Evolutionary conservation across 1,140 invertebrate species (phyloP), one percentile per base, ranked within the genome.

Genomic region (Scaptomyza hsui): DNA sequence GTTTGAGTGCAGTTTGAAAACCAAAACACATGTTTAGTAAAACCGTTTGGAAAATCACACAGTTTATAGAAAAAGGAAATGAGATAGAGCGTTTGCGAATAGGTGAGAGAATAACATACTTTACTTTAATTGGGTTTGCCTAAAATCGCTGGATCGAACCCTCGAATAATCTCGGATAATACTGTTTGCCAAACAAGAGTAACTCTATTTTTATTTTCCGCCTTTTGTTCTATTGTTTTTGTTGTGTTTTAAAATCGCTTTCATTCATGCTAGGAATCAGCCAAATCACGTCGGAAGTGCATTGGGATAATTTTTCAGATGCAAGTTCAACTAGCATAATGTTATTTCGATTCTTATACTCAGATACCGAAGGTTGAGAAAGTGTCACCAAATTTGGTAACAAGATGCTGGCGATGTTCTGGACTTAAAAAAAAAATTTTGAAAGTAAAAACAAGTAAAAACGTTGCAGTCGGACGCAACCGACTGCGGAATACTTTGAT

Each of bases 141-240:
- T 69, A 77, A 90, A 90, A 90, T 90, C 82, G 82, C 81, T 78
- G 88, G 71, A 89, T 88, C 76, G 83, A 88, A 90, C 88, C 88
- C 79, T 86, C 88, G 88, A 88, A 72, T 90, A 69, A 90, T 90
- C 88, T 77, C 57, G 75, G 76, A 90, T 90, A 90, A 90, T 90
- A 39, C 82, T 90, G 88, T 90, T 90, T 90, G 88, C 60, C 78
- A 85, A 88, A 88, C 88, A 77, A 88, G 82, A 88, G 73, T 75
- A 85, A 85, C 82, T 78, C 78, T 74, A 76, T 88, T 88, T 81
- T 88, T 81, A 82, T 88, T 78, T 88, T 57, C 64, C 72, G 63
- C 45, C 47, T 51, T 52, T 69, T 44, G 49, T 53, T 53, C 49
- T 55, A 15, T 13, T 39, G 18, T 15, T n/a, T 32, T 13, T 81